Evolutionary conservation across 2,888 invertebrate species (phyloP).

Genomic region (Rhamnusium bicolor): DNA sequence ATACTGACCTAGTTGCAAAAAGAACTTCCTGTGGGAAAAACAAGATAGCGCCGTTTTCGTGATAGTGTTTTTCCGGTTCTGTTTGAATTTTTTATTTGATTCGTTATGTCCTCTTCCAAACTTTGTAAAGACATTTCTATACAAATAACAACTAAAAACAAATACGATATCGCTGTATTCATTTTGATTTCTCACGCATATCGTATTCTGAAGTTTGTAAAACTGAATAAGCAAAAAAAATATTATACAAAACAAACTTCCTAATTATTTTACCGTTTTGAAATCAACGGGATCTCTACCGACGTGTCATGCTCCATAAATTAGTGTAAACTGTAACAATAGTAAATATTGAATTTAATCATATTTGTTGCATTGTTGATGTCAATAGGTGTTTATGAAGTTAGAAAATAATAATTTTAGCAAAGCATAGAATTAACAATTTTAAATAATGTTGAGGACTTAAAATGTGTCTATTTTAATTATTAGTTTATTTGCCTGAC

Average conservation of each 20-base stretch:
- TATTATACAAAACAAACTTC: neutral
- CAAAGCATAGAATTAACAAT: neutral
- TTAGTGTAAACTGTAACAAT: conserved; percentile 24
- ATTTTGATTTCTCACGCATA: conserved; percentile 22
- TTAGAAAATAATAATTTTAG: neutral
- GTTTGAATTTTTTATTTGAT: conserved; percentile 49
- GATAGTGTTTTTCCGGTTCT: conserved; percentile 51
- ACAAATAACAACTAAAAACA: conserved; percentile 42
- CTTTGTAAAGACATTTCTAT: conserved; percentile 48
- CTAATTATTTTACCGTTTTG: conserved; percentile 49
- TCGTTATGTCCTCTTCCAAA: conserved; percentile 54
- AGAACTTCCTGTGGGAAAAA: conserved; percentile 62
- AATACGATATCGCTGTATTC: conserved; percentile 30
- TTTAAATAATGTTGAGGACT: neutral
- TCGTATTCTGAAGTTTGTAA: neutral
- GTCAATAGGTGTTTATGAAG: neutral
- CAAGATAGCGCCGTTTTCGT: conserved; percentile 57
- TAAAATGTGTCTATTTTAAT: neutral
- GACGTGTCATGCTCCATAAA: neutral
- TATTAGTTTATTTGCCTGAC: neutral
- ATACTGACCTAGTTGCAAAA: conserved; percentile 69
- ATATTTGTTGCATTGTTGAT: neutral
- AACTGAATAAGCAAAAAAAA: neutral
- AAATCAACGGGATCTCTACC: conserved; percentile 27
- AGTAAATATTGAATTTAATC: conserved; percentile 15